Base-by-base conservation (phyloP, 2,888 invertebrate genomes). In the Caenorhabditis doughertyi region DNA sequence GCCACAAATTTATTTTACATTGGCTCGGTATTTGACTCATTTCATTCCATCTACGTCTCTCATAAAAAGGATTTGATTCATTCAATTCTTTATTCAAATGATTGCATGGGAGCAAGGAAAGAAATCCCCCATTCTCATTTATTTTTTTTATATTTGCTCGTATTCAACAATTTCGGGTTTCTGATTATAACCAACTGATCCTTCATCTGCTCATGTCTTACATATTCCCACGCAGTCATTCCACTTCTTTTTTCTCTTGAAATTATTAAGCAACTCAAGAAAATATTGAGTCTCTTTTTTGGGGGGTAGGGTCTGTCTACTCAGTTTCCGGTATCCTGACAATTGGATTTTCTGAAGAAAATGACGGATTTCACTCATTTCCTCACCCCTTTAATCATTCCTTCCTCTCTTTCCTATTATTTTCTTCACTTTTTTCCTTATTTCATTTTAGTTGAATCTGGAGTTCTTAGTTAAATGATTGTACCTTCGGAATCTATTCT, bases 301-400 rank as follows among this genome's bases (percentile, higher is more conserved):
- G 27, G 18, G n/a, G 18, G 25, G 9, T 11, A 16, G 27, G 62
- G n/a, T 51, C 35, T 47, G 51, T 51, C 49, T 7, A 27, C 47
- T 44, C 29, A 47, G 42, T 16, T 58, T 71, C 58, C 70, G 58
- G 23, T 58, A 42, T 18, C 39, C 23, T 62, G 53, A 53, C 72
- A 53, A 16, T n/a, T 8, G 9, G 3, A 27, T 39, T 64, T 27
- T 27, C 55, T 58, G 49, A 58, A 62, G 32, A 64, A 44, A 74
- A 74, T 74, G 73, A 74, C 21, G 47, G 65, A 74, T 74, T 64
- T 65, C 73, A 35, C 29, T 67, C 67, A 67, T 67, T 76, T 76
- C 67, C 74, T 27, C 25, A 53, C 58, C 55, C 27, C 42, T 35
- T 76, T 76, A 67, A 76, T 76, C 74, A 76, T 76, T 39, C 53